Evolutionary conservation across 1,140 invertebrate genomes (phyloP).

Genomic region (Plodia interpunctella): DNA sequence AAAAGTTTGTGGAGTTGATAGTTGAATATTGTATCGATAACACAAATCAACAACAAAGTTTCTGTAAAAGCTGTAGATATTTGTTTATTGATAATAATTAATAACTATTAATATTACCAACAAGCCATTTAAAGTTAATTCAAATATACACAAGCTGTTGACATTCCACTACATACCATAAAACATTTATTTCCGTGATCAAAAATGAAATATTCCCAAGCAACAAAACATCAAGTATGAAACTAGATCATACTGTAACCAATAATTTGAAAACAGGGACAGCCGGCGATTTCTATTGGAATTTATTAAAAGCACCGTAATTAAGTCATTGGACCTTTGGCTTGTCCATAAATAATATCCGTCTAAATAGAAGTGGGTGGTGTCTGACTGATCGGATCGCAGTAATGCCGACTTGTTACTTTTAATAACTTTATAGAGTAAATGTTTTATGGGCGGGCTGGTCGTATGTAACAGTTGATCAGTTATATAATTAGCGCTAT

Average conservation of each 20-base stretch:
- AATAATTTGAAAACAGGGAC: neutral
- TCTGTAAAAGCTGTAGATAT: no score
- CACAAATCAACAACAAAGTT: no score
- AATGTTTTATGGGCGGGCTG: neutral
- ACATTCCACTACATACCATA: neutral
- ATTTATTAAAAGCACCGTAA: neutral
- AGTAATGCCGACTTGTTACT: neutral
- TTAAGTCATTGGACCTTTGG: conserved; percentile 4
- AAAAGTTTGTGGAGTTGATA: no score
- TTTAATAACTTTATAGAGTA: neutral
- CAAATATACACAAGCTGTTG: neutral
- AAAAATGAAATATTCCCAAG: neutral
- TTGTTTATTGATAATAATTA: no score
- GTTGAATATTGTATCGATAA: no score
- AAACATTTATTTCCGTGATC: neutral
- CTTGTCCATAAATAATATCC: conserved; percentile 1
- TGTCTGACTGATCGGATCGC: neutral
- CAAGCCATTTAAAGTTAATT: neutral
- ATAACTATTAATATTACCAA: no score
- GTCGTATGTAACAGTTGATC: neutral
- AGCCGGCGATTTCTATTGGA: neutral
- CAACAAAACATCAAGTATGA: conserved; percentile 2
- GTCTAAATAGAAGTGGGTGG: neutral
- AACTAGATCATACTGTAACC: neutral
- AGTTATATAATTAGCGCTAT: neutral